Conservation (phyloP, 2,113 vertebrate species). For the Trichomycterus rosablanca region DNA sequence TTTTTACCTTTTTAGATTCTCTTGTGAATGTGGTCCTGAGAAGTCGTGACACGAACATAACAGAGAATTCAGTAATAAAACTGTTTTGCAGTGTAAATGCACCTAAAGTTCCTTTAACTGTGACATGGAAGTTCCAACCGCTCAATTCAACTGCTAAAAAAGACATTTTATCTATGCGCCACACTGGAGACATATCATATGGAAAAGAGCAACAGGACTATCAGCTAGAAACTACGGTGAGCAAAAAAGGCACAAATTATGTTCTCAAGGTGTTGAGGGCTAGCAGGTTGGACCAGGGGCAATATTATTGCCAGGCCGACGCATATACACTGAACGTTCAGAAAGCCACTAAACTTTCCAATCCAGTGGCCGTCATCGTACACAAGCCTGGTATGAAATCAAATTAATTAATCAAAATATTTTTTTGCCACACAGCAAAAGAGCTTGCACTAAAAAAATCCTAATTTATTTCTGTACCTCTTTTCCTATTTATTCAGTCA, state of each 20-base stretch:
- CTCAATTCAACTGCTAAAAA: neutral
- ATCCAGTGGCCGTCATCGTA: constrained; percentile 59
- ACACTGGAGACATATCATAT: constrained; percentile 66
- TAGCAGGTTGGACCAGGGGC: constrained; percentile 53
- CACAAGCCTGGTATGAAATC: constrained; percentile 68
- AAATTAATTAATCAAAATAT: neutral
- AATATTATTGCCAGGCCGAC: constrained; percentile 68
- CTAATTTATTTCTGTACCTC: neutral
- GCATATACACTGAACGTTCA: constrained; percentile 56
- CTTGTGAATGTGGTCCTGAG: constrained; percentile 41
- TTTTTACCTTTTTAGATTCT: constrained; percentile 42
- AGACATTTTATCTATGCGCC: constrained; percentile 57
- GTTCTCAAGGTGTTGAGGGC: constrained; percentile 58
- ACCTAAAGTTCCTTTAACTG: constrained; percentile 35
- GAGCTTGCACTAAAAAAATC: neutral
- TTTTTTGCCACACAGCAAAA: neutral
- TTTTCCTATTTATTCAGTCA: constrained; percentile 29
- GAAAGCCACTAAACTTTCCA: constrained; percentile 52
- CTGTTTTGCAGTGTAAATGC: constrained; percentile 56
- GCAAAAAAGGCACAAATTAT: constrained; percentile 16
- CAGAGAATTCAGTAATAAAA: constrained; percentile 44
- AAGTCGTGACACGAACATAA: constrained; percentile 9
- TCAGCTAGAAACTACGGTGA: constrained; percentile 53
- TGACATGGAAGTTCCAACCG: constrained; percentile 71
- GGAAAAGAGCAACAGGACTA: constrained; percentile 50